Base-by-base conservation (phyloP, 1,140 invertebrate genomes). In the Trachymyrmex cornetzi region DNA sequence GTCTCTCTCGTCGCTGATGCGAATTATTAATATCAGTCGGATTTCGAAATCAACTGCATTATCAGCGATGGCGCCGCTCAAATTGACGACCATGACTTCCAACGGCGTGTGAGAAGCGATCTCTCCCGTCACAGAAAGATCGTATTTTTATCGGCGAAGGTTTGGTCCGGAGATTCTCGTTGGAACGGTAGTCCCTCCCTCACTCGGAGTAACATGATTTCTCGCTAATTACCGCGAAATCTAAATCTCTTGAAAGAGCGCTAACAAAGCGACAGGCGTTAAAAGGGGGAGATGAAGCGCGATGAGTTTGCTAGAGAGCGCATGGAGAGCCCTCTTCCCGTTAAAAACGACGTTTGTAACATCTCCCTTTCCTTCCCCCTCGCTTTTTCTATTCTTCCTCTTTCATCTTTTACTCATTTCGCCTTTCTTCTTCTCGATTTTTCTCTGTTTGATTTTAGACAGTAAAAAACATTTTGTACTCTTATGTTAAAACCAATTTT, bases 321-420 rank as follows among this genome's bases (percentile, higher is more conserved):
- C 63, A 27, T 66, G 27, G 48, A 69, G 55, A 27, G 63, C 30
- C 64, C 27, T 74, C 77, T 71, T 59, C 11, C 72, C 59, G 59
- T 77, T 85, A 87, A 89, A 89, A 89, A 89, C 69, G 61, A 74
- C 85, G 66, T 87, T 87, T 87, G 71, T 88, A 88, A 89, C 86
- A 74, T 88, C 79, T 75, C 88, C 81, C 61, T 75, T 19, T 27
- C 12, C n/a, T 59, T n/a, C n/a, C 48, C 50, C 34, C 55, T 72
- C 72, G 50, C 9, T 1, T 22, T 27, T 19, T 71, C n/a, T 7
- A 0, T n/a, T 80, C 27, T 14, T 50, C 0, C 67, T 80, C 30
- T 72, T 50, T 59, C 48, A 27, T 69, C 66, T 72, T 50, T 27
- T 27, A 14, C 24, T 63, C 22, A 30, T 38, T 12, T n/a, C 27